Evolutionary conservation across 2,113 vertebrate genomes (phyloP).

Genomic region (Onychostruthus taczanowskii): DNA sequence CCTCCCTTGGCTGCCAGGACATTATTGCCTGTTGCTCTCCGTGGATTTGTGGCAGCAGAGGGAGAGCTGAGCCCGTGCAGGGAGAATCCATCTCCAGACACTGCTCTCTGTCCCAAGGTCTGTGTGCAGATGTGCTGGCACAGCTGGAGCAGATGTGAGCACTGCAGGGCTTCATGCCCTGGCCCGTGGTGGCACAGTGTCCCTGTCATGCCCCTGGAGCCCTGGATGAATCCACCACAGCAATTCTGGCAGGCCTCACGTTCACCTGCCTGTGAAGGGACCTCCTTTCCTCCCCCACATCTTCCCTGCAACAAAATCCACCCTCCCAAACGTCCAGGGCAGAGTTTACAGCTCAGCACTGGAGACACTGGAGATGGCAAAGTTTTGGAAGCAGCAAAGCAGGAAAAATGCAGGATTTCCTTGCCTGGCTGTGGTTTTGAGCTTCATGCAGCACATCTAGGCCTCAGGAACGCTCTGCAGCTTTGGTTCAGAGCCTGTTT

Average conservation of each 20-base stretch:
- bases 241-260: background rate
- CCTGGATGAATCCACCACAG: background rate
- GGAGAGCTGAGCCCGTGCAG: background rate
- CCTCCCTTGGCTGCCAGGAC: background rate
- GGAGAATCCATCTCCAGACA: background rate
- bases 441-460: background rate
- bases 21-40: background rate
- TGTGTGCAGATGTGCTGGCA: background rate
- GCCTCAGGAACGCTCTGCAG: background rate
- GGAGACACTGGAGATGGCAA: background rate
- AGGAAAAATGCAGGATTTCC: background rate
- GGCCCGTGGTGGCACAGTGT: background rate
- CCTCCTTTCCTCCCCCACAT: background rate
- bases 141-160: background rate
- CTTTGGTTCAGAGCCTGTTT: background rate
- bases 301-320: background rate
- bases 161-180: background rate
- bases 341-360: background rate
- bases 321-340: background rate
- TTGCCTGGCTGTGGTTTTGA: background rate
- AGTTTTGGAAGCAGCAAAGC: background rate
- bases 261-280: background rate
- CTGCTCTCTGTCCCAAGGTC: background rate
- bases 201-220: background rate
- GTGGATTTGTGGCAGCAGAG: background rate